Conservation (phyloP, 2,888 invertebrate species). For the Chymomyza amoena region DNA sequence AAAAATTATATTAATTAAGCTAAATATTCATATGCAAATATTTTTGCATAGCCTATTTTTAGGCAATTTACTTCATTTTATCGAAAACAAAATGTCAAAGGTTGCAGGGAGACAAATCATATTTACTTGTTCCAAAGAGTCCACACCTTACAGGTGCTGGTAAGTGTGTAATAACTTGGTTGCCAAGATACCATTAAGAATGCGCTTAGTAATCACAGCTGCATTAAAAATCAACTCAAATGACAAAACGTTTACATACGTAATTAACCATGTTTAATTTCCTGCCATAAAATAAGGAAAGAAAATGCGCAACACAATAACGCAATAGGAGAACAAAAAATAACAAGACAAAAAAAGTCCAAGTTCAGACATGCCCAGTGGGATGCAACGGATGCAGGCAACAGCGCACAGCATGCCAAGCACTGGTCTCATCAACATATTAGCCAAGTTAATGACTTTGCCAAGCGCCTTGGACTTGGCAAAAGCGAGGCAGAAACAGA, state of each 20-base stretch:
- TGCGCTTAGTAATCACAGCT: conserved; percentile 44
- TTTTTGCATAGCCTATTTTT: too few species aligned
- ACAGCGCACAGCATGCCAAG: conserved; percentile 1
- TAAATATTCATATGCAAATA: too few species aligned
- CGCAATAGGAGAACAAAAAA: conserved; percentile 3
- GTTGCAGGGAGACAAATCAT: too few species aligned
- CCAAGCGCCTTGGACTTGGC: conserved; percentile 9
- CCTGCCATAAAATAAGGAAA: conserved; percentile 37
- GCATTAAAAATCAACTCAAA: conserved; percentile 56
- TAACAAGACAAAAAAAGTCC: conserved; percentile 8
- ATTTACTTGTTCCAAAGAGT: neutral
- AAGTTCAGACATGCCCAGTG: conserved; percentile 12
- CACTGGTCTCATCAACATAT: conserved; percentile 24
- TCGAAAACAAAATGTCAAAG: too few species aligned
- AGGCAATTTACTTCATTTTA: too few species aligned
- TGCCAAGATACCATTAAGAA: conserved; percentile 7
- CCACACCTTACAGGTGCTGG: neutral
- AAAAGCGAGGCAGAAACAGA: neutral
- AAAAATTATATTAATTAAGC: neutral
- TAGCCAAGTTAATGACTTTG: conserved; percentile 44
- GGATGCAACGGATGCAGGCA: conserved; percentile 14
- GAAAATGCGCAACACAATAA: conserved; percentile 5
- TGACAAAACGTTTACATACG: conserved; percentile 61
- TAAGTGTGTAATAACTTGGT: neutral
- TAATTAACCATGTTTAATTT: conserved; percentile 62